Evolutionary conservation across 37 sponge, comb jelly and placozoan species (phyloP).

Genomic region (Haliclona indistincta): DNA sequence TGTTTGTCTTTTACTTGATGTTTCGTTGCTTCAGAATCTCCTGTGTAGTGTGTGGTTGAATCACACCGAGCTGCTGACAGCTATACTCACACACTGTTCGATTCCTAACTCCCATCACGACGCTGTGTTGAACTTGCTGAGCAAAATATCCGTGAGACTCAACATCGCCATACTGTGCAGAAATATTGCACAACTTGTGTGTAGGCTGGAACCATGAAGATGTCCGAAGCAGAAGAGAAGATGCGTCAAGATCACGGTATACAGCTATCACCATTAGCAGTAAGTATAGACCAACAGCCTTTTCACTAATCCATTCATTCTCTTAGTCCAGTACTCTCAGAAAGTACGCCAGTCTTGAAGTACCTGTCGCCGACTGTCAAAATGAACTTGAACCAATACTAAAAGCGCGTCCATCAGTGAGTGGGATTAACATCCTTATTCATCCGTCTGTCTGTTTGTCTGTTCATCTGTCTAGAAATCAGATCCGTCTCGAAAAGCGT

Average conservation of each 20-base stretch:
- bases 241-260: slow-evolving; percentile 27
- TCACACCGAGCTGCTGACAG: slow-evolving; percentile 66
- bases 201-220: slow-evolving; percentile 41
- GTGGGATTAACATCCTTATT: background rate
- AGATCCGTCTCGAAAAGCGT: slow-evolving; percentile 19
- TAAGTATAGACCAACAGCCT: slow-evolving; percentile 4
- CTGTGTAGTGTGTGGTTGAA: slow-evolving; percentile 54
- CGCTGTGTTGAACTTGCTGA: slow-evolving; percentile 18
- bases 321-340: slow-evolving; percentile 34
- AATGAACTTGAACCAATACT: slow-evolving; percentile 59
- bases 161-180: too few relatives aligned
- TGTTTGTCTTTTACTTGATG: too few relatives aligned
- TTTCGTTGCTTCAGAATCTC: slow-evolving; percentile 7
- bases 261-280: slow-evolving; percentile 52
- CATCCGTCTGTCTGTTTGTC: background rate
- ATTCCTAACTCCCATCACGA: slow-evolving; percentile 48
- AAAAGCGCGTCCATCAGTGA: slow-evolving; percentile 38
- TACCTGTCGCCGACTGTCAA: slow-evolving; percentile 30
- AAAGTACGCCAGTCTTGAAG: slow-evolving; percentile 31
- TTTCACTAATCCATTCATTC: background rate
- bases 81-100: slow-evolving; percentile 68
- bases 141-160: slow-evolving; percentile 27
- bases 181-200: background rate
- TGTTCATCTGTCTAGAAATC: background rate
- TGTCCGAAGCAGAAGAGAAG: slow-evolving; percentile 29